Base-by-base conservation (phyloP, 2,797 vertebrate species). In the Myotis findleyi region DNA sequence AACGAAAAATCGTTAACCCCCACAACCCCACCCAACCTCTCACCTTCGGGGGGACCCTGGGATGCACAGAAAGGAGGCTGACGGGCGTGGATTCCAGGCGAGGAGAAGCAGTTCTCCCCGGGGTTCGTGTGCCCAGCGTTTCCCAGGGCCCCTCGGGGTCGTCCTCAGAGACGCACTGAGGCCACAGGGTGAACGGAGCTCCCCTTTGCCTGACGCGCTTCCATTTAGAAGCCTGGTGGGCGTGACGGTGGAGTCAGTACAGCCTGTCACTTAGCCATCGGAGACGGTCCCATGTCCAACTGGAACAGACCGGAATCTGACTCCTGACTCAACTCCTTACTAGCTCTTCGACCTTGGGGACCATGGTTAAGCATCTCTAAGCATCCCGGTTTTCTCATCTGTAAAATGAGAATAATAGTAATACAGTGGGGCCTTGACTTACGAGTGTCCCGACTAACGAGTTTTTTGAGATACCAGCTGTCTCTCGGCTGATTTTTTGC, bases 1-100 rank as follows among this genome's bases (percentile, higher is more conserved):
- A 90, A 94, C 89, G 87, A 55, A 94, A 95, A 97, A 96, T 59
- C 13, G 89, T 87, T 97, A n/a, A 75, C 36, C 62, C 64, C 30
- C 13, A 57, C 20, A 14, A 12, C 82, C 92, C 55, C 16, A 14
- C 5, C 75, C 21, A 13, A 6, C n/a, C 71, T 72, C 90, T 79
- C 5, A 27, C 51, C 64, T 7, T 20, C 44, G 4, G 1, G 18
- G 57, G 72, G 20, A 36, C 33, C 9, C 25, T 4, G 6, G 30
- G 1, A 2, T 33, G 2, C 51, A 16, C 64, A 7, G 13, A 33
- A 59, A 44, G 57, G 81, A 20, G 18, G n/a, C 38, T 8, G 38
- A 18, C 2, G 36, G 72, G 18, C 44, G 3, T 25, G 10, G 49
- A 27, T n/a, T 82, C 38, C 33, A 49, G 20, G 30, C 3, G 0